These are phyloP conservation scores for Bembecia ichneumoniformis DNA, from an alignment of 2,888 invertebrate genomes.

Conservation along the genomic window DNA sequence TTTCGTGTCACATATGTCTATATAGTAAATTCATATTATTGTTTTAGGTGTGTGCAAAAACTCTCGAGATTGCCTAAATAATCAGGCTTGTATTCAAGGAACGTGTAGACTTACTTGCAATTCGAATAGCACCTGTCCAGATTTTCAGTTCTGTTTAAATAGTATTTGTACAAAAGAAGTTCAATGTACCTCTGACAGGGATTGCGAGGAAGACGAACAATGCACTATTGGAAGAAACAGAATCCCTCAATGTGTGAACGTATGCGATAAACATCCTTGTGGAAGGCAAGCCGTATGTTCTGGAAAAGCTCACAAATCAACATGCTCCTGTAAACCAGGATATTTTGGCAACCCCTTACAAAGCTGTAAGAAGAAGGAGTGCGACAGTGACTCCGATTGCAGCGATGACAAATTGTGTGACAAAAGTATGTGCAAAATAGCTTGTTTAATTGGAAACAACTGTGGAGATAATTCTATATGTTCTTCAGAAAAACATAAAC, in stretches of 20 bases:
- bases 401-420: conserved; percentile 88
- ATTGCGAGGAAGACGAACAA: conserved; percentile 81
- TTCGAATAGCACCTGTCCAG: conserved; percentile 84
- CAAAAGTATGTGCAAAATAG: conserved; percentile 86
- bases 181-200: conserved; percentile 79
- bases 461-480: conserved; percentile 90
- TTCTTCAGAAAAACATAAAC: conserved; percentile 85
- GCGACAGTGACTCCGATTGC: conserved; percentile 79
- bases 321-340: conserved; percentile 84
- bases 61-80: conserved; percentile 86
- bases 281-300: conserved; percentile 87
- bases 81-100: conserved; percentile 88
- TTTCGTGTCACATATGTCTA: not conserved
- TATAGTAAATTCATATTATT: conserved; percentile 3
- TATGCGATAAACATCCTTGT: conserved; percentile 82
- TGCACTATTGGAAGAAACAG: conserved; percentile 79
- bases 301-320: conserved; percentile 79
- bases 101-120: conserved; percentile 89
- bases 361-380: conserved; percentile 87
- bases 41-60: conserved; percentile 80
- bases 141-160: conserved; percentile 86
- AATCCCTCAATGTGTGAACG: conserved; percentile 81
- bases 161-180: conserved; percentile 88
- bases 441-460: conserved; percentile 85
- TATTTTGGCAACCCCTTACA: conserved; percentile 86